Conservation (phyloP, 2,113 vertebrate genomes). For the Pomatorhinus ruficollis region DNA sequence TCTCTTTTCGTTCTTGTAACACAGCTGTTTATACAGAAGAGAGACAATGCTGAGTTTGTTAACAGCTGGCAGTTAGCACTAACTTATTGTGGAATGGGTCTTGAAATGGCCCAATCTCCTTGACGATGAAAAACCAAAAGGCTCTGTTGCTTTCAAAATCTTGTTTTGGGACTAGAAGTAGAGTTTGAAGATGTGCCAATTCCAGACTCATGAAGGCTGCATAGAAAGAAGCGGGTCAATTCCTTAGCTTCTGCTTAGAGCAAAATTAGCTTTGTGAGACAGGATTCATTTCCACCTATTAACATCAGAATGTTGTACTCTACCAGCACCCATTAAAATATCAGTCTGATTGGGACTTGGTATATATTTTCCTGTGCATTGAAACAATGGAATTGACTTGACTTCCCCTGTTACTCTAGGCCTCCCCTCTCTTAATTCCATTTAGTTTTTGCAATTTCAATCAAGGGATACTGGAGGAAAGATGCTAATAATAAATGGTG, state of each 20-base stretch:
- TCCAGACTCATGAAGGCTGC: neutral
- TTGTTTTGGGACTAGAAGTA: neutral
- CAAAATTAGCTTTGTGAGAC: neutral
- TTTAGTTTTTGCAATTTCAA: neutral
- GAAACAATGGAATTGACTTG: neutral
- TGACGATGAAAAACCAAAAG: slow-evolving; percentile 7
- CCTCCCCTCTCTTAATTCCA: neutral
- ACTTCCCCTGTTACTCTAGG: neutral
- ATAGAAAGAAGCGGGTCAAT: neutral
- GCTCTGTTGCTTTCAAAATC: slow-evolving; percentile 39
- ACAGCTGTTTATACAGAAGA: slow-evolving; percentile 48
- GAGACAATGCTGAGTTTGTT: slow-evolving; percentile 53
- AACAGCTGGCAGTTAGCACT: slow-evolving; percentile 31
- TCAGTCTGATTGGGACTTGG: neutral
- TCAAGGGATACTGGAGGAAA: neutral
- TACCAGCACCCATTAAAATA: neutral
- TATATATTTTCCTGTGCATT: neutral
- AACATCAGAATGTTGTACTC: neutral
- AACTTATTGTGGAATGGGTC: slow-evolving; percentile 10
- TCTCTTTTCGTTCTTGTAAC: slow-evolving; percentile 37
- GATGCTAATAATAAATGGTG: neutral
- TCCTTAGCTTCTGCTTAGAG: neutral
- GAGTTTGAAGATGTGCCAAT: slow-evolving; percentile 1
- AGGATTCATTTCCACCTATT: neutral
- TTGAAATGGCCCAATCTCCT: slow-evolving; percentile 29